Evolutionary conservation across 2,888 invertebrate genomes (phyloP), one percentile per base, ranked within the genome.

Genomic region (Hesperia comma): DNA sequence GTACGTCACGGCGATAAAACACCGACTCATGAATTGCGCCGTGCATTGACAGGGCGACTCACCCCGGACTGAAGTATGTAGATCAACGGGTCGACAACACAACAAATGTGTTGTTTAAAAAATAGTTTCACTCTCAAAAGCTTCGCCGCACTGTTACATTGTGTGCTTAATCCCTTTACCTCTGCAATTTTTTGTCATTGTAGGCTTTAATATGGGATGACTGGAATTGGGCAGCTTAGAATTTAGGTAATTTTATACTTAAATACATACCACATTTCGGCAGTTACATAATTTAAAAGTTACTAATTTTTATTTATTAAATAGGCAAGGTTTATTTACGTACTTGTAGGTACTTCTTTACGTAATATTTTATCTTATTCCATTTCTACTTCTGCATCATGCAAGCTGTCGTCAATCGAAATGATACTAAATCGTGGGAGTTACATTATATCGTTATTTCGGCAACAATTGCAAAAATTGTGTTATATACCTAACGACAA

Each of bases 381-480:
- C n/a, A n/a, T n/a, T n/a, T n/a, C n/a, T n/a, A n/a, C n/a, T n/a
- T n/a, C 37, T 17, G 15, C n/a, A 46, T 46, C 15, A 46, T 7
- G 15, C 6, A 17, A 33, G 10, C 49, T 41, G 15, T 37, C 58
- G 64, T 60, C 49, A 54, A 68, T 60, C 63, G 43, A 56, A 54
- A 61, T 76, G 81, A 83, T 81, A 83, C 69, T 68, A 77, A 74
- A 79, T 78, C 82, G 87, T 88, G 86, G 87, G 84, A 85, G 88
- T 88, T 77, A 75, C 66, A 51, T 51, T 66, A 73, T 75, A 80
- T 78, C 81, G 85, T 86, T 86, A 90, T 91, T 92, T 92, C 92
- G 92, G 92, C 92, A 92, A 92, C 83, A 81, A 89, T 92, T 92
- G 92, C 92, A 92, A 92, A 92, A 92, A 92, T 88, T 88, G 80